Evolutionary conservation across 2,113 vertebrate genomes (phyloP).

Genomic region (Pardalotus punctatus): DNA sequence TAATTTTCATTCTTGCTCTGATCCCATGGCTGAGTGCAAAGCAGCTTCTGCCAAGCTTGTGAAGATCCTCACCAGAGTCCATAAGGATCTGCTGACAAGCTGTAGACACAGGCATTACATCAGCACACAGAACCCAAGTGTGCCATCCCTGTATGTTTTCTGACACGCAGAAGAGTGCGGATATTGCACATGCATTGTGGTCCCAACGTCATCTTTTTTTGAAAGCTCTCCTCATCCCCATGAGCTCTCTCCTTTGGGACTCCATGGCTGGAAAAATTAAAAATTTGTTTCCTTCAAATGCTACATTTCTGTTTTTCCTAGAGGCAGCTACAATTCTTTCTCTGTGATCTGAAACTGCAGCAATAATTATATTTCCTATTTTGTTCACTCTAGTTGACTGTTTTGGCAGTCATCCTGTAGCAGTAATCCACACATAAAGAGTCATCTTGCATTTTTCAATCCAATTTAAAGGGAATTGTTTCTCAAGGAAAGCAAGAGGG

Average conservation of each 20-base stretch:
- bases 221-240: not conserved
- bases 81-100: not conserved
- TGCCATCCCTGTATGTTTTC: accelerated
- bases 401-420: slow-evolving; percentile 52
- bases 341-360: slow-evolving; percentile 46
- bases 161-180: not conserved
- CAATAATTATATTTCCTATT: slow-evolving; percentile 59
- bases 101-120: not conserved
- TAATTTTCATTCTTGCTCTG: not conserved
- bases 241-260: not conserved
- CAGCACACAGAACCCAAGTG: not conserved
- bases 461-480: slow-evolving; percentile 55
- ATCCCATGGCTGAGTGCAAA: not conserved
- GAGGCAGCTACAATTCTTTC: slow-evolving; percentile 3
- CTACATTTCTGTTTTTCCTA: slow-evolving; percentile 26
- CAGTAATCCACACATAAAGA: slow-evolving; percentile 48
- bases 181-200: not conserved
- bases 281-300: slow-evolving; percentile 23
- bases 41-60: not conserved
- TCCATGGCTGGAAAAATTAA: slow-evolving; percentile 17
- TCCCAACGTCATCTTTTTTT: not conserved
- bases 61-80: not conserved
- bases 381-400: slow-evolving; percentile 33
- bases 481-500: slow-evolving; percentile 36
- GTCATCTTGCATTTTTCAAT: slow-evolving; percentile 47